Base-by-base conservation (phyloP, 2,113 vertebrate species). In the Patagioenas fasciata region DNA sequence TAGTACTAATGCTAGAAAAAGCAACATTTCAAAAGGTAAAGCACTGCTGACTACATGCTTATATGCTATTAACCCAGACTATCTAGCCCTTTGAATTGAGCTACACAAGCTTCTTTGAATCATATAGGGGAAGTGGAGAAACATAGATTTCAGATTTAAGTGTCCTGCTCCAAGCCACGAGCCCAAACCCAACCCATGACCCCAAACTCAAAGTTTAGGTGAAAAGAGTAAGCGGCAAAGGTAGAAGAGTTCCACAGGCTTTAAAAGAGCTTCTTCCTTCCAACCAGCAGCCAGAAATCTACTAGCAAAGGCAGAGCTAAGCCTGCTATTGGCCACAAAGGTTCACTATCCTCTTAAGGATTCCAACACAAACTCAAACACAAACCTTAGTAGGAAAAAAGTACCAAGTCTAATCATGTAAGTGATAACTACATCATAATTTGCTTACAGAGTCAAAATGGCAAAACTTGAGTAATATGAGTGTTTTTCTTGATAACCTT, bases 81-180 rank as follows among this genome's bases (percentile, higher is more conserved):
- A 34, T 13, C 21, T 23, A 64, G 50, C 13, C 70, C 47, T 64
- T 32, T 2, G 2, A 67, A 13, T 2, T 31, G 18, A 61, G 32
- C 44, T 75, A 57, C 6, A 5, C 57, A 89, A 91, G 32, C 8
- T 69, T 10, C 19, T 51, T 53, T n/a, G 14, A 70, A 42, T 73
- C 25, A 29, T 9, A 34, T 0, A 2, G 19, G 31, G 5, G 13
- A 70, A 42, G 16, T 3, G 15, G 15, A 95, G 28, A 50, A 77
- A 24, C 0, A 2, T 0, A 19, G 20, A 66, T 11, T 66, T 72
- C 5, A 10, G 9, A 58, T 29, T 31, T 16, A 65, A 54, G 21
- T 11, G 15, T 21, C 47, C 44, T 51, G 8, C 34, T 91, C 20
- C 31, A 78, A 34, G 5, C 10, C 51, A 32, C 5, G 8, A 57